Conservation (phyloP, 2,113 vertebrate genomes). For the Syngnathus floridae region DNA sequence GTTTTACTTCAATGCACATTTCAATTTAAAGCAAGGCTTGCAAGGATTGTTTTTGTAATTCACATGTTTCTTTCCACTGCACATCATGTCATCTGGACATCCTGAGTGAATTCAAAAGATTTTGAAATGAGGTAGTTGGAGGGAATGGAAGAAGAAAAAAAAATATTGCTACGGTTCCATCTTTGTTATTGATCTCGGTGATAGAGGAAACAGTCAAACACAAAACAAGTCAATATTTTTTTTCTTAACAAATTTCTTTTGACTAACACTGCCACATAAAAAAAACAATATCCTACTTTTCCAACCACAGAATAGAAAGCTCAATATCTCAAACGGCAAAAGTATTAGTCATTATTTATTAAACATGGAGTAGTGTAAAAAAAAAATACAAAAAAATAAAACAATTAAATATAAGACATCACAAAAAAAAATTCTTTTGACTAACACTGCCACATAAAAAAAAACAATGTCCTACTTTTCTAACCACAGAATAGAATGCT, state of each 20-base stretch:
- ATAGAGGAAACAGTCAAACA: too few relatives aligned
- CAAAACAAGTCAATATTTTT: too few relatives aligned
- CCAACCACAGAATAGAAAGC: not conserved
- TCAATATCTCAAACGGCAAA: not conserved
- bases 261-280: not conserved
- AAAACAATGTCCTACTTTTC: too few relatives aligned
- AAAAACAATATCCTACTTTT: not conserved
- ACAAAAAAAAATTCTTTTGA: not conserved
- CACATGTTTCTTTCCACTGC: not conserved
- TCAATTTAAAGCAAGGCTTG: not conserved
- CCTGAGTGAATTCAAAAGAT: not conserved
- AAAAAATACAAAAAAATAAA: not conserved
- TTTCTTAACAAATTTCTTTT: too few relatives aligned
- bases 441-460: too few relatives aligned
- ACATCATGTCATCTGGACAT: not conserved
- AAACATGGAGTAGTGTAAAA: not conserved
- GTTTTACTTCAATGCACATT: not conserved
- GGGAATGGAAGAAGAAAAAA: not conserved
- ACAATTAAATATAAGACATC: not conserved
- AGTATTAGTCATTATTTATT: not conserved
- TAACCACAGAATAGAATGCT: too few relatives aligned
- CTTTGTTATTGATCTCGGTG: slow-evolving; percentile 7
- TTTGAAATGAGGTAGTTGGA: not conserved
- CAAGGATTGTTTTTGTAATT: not conserved
- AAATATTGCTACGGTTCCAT: not conserved